A percentile compares a stretch with the other conserved stretches of the same genome.
These are phyloP conservation scores for Drosophila birchii DNA, from an alignment of 2,888 invertebrate species.

Conservation along the genomic window DNA sequence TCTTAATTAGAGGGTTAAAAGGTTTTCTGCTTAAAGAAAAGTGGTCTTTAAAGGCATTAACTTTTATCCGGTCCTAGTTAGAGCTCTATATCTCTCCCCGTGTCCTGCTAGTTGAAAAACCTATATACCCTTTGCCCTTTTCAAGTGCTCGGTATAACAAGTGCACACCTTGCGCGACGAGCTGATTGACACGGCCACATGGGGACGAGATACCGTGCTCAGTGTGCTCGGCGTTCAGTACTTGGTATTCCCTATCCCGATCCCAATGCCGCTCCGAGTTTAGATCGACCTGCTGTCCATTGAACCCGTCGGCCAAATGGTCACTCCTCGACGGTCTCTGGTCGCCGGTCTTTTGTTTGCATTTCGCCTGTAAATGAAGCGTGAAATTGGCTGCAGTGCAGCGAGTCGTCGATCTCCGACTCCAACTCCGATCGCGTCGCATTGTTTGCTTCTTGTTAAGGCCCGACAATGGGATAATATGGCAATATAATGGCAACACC, in stretches of 20 bases:
- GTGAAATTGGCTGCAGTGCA: constrained; percentile 82
- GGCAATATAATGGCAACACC: constrained; percentile 76
- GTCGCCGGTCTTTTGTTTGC: constrained; percentile 72
- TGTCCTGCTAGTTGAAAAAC: no score
- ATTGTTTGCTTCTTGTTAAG: constrained; percentile 81
- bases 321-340: constrained; percentile 50
- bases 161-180: constrained; percentile 78
- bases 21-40: not conserved
- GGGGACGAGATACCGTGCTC: constrained; percentile 57
- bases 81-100: no score
- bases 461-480: constrained; percentile 60
- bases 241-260: constrained; percentile 19
- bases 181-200: constrained; percentile 81
- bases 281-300: constrained; percentile 65
- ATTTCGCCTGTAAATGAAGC: constrained; percentile 81
- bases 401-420: constrained; percentile 53
- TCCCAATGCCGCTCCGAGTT: not conserved
- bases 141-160: constrained; percentile 24
- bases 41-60: no score
- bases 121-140: not conserved
- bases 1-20: not conserved
- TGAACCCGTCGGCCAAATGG: constrained; percentile 62
- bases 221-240: constrained; percentile 8
- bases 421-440: constrained; percentile 56
- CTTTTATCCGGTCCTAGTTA: not conserved